Base-by-base conservation (phyloP, 1,140 invertebrate genomes). In the Antheraea pernyi region DNA sequence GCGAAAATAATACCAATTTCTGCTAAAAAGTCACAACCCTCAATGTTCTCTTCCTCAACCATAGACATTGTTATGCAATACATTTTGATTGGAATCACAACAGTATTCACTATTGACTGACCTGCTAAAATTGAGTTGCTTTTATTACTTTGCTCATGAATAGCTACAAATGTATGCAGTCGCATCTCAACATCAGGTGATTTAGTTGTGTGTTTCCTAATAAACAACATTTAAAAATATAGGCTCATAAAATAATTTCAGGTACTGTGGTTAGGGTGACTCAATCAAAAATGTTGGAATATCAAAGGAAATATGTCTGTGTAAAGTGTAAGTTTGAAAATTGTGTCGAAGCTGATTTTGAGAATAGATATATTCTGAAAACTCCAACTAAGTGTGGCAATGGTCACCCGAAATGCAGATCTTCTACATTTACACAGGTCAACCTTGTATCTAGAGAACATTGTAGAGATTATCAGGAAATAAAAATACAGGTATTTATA, bases 391-490 rank as follows among this genome's bases (percentile, higher is more conserved):
- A 90, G 79, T 97, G 96, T 92, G 82, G 86, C 0, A 96, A 95
- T 87, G 91, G 93, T 61, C 93, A 94, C 53, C 89, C 59, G 7
- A 82, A 87, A 42, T 95, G 95, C 86, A 93, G 86, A 77, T 89
- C 93, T 80, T 91, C 88, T 16, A 94, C 88, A 67, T 93, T 94
- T 80, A 93, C 86, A 77, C 89, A 83, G 70, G 83, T 93, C 37
- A 93, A 94, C 69, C 82, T 93, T 22, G 85, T 95, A 58, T 93
- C 94, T 63, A 93, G 94, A 75, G 92, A 94, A 67, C 94, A 96
- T 81, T 97, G 95, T 83, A 95, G 95, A 75, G 97, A 98, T 93
- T 98, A 97, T 91, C 97, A 98, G 92, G 97, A 98, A 94, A 95
- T 98, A 19, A 98, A 97, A 93, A 94, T 97, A 81, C 96, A 97